Conservation (phyloP, 2,888 invertebrate genomes). For the Oegoconia quadripuncta region DNA sequence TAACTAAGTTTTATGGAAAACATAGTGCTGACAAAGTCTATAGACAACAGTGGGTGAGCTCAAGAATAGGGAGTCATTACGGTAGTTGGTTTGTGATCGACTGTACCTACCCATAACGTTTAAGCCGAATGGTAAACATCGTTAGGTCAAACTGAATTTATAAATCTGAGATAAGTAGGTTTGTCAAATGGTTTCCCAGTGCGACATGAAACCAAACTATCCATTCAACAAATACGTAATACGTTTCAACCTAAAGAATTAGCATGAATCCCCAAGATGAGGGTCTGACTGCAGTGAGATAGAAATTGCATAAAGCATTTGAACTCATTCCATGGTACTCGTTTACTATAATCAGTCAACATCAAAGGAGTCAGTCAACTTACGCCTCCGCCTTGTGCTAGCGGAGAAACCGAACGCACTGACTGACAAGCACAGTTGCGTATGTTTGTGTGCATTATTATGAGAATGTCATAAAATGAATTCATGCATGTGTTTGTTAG, state of each 20-base stretch:
- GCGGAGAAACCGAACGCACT: background rate
- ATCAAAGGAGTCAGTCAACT: constrained; percentile 12
- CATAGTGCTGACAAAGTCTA: constrained; percentile 32
- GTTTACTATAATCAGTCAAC: constrained; percentile 13
- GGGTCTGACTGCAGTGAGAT: background rate
- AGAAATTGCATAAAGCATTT: constrained; percentile 8
- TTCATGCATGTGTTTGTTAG: constrained; percentile 37
- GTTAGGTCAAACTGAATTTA: too few species aligned
- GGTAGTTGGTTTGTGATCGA: too few species aligned
- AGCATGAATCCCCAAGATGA: too few species aligned
- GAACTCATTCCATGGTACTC: constrained; percentile 8
- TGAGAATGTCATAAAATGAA: constrained; percentile 28
- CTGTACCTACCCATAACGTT: too few species aligned
- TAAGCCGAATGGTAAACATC: too few species aligned
- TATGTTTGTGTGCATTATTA: constrained; percentile 31
- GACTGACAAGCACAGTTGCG: background rate
- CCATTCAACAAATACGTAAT: too few species aligned
- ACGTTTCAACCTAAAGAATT: too few species aligned
- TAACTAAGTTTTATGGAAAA: constrained; percentile 52
- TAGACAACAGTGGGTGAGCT: constrained; percentile 15
- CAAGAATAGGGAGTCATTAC: too few species aligned
- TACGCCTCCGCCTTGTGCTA: constrained; percentile 8
- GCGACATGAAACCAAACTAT: too few species aligned
- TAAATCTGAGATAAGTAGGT: too few species aligned
- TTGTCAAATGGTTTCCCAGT: too few species aligned